Conservation (phyloP, 2,888 invertebrate species). For the Pardosa pseudoannulata region DNA sequence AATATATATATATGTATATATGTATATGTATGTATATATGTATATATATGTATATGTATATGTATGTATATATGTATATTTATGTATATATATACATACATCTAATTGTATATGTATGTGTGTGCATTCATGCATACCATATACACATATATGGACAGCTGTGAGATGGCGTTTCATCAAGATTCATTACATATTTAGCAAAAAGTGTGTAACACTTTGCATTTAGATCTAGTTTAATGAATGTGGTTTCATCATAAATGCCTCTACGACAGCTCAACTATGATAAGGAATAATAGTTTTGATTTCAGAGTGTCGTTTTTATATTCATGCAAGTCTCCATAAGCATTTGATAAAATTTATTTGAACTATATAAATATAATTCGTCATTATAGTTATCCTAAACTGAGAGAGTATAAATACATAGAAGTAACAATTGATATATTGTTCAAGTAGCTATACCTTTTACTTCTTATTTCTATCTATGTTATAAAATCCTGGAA, state of each 20-base stretch:
- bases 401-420: background rate
- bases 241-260: slow-evolving; percentile 10
- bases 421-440: background rate
- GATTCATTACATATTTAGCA: background rate
- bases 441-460: background rate
- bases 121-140: too few relatives aligned
- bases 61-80: too few relatives aligned
- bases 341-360: background rate
- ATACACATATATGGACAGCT: background rate
- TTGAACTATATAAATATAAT: background rate
- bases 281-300: slow-evolving; percentile 8
- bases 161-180: background rate
- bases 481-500: background rate
- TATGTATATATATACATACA: too few relatives aligned
- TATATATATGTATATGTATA: too few relatives aligned
- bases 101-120: too few relatives aligned
- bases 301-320: background rate
- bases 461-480: background rate
- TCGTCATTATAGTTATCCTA: background rate
- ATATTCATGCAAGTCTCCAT: background rate
- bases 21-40: too few relatives aligned
- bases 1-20: too few relatives aligned
- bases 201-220: slow-evolving; percentile 2
- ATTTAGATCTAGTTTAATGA: slow-evolving; percentile 3
- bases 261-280: slow-evolving; percentile 12